Conservation (phyloP, 2,797 vertebrate genomes). For the Rhinoraja longicauda region DNA sequence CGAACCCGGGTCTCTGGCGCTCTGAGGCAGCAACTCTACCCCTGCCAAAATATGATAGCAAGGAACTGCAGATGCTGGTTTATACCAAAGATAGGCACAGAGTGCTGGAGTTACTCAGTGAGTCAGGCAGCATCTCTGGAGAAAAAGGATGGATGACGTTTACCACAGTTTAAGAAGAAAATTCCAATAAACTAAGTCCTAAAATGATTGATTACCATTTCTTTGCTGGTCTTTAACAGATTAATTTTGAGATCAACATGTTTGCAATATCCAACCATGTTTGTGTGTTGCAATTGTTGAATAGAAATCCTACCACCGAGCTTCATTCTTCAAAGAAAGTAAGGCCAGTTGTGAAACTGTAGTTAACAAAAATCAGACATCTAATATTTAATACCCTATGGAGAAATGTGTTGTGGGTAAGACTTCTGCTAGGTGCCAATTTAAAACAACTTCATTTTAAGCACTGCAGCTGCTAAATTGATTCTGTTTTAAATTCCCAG, state of each 20-base stretch:
- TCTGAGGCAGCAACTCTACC: no score
- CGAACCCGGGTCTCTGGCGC: no score
- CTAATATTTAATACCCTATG: background rate
- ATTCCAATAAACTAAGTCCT: background rate
- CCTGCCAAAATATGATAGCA: no score
- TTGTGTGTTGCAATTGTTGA: background rate
- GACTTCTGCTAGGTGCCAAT: background rate
- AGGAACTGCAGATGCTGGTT: no score
- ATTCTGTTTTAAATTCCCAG: conserved; percentile 3
- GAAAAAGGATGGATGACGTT: no score
- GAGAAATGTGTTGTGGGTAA: background rate
- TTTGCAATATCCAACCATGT: background rate
- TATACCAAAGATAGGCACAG: no score
- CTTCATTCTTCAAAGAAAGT: background rate
- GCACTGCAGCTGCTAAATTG: background rate
- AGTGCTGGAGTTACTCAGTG: no score
- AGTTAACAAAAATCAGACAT: background rate
- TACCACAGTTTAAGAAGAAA: background rate
- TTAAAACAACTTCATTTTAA: conserved; percentile 16
- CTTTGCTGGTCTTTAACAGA: background rate
- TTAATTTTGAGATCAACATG: background rate
- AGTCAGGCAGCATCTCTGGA: no score
- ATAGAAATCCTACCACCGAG: no score
- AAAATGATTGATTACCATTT: background rate
- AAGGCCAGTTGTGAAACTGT: background rate